Evolutionary conservation across 2,113 vertebrate species (phyloP).

Genomic region (Phrynosoma blainvillii): DNA sequence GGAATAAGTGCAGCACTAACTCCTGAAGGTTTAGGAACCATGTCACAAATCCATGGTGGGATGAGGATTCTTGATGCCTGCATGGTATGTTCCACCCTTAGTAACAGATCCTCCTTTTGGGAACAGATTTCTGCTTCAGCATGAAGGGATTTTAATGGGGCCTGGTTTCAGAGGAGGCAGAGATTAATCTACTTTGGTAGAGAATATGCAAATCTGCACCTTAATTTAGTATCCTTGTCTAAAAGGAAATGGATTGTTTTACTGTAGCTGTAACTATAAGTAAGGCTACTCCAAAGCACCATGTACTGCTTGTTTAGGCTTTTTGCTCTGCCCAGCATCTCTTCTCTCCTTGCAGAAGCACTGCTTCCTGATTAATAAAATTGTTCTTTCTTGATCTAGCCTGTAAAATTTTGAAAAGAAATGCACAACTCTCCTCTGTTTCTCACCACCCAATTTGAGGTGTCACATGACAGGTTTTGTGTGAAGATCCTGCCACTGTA

Average conservation of each 20-base stretch:
- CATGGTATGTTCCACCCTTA: background rate
- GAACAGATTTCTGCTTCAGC: conserved; percentile 11
- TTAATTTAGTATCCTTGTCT: conserved; percentile 24
- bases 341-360: conserved; percentile 66
- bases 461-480: background rate
- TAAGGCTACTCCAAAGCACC: conserved; percentile 41
- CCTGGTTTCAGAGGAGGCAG: conserved; percentile 10
- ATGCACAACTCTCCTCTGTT: conserved; percentile 6
- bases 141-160: background rate
- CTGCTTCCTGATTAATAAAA: conserved; percentile 70
- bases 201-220: conserved; percentile 39
- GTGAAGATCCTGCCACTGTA: background rate
- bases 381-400: conserved; percentile 66
- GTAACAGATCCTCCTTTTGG: conserved; percentile 23
- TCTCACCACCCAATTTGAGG: too few species aligned
- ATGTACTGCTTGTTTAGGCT: conserved; percentile 59
- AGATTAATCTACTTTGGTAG: conserved; percentile 1
- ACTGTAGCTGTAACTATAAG: conserved; percentile 45
- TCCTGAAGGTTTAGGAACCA: conserved; percentile 50
- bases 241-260: conserved; percentile 43
- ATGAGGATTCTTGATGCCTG: conserved; percentile 34
- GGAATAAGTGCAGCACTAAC: conserved; percentile 29
- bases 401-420: conserved; percentile 68
- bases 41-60: conserved; percentile 44
- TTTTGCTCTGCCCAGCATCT: conserved; percentile 68